Base-by-base conservation (phyloP, 2,888 invertebrate genomes). In the Acholoe squamosa region DNA sequence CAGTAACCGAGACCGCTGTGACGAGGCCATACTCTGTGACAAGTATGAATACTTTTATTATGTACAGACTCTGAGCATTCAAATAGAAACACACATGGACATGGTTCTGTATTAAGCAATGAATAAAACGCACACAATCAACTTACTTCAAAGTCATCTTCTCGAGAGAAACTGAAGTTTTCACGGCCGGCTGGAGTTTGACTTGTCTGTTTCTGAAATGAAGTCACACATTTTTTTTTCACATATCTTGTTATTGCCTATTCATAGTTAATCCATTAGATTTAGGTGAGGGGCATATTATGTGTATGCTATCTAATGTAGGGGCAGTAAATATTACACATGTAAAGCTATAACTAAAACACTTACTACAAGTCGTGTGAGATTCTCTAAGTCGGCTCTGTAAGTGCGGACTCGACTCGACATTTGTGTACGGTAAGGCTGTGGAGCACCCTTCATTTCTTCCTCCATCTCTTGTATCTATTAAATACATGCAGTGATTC, bases 391-490 rank as follows among this genome's bases (percentile, higher is more conserved):
- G 88, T 94, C 94, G 89, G 93, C 91, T 86, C 93, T 94, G 92
- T 93, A 94, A 88, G 93, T 94, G 12, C 95, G 91, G 43, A 95
- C 92, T 89, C 93, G 92, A 28, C 93, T 92, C 80, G 94, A 92
- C 95, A 95, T 94, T 89, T 95, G 94, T 84, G 94, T 93, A 54
- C 95, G 92, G 92, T 94, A 95, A 54, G 93, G 93, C 34, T 94
- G 93, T 0, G 96, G 95, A 0, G 95, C 95, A 51, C 92, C 91
- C 76, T 94, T 94, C 5, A 95, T 95, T 93, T 96, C 96, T 84
- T 94, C 94, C 91, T 96, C 96, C 94, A 96, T 94, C 91, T 96
- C 96, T 91, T 95, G 94, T 3, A 95, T 84, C 95, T 92, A 52
- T 34, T 43, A 25, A 67, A 3, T 54, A n/a, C n/a, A n/a, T n/a